These are phyloP conservation scores for Idris sp. DNA, from an alignment of 1,140 invertebrate genomes.

Conservation along the genomic window DNA sequence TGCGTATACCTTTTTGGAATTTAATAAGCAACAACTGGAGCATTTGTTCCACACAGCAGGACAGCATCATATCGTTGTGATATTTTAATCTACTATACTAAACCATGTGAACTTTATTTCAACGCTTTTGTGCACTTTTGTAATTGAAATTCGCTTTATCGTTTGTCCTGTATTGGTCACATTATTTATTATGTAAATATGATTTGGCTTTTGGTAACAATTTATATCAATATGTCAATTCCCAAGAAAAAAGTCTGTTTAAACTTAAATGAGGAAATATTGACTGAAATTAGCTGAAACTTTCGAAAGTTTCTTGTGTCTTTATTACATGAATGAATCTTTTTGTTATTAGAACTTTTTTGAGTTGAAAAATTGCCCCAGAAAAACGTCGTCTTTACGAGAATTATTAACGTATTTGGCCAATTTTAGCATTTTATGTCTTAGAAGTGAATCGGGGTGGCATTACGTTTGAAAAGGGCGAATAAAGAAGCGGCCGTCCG, in stretches of 20 bases:
- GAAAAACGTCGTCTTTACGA: conserved; percentile 3
- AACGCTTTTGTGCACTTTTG: conserved; percentile 21
- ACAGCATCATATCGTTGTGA: conserved; percentile 22
- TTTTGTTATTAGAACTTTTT: background rate
- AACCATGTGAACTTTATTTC: conserved; percentile 37
- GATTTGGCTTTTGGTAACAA: too few relatives aligned
- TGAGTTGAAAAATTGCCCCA: conserved; percentile 8
- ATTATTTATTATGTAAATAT: too few relatives aligned
- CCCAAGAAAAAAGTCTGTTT: too few relatives aligned
- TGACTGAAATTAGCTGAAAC: too few relatives aligned
- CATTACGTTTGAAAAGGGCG: conserved; percentile 71
- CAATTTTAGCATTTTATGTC: conserved; percentile 47
- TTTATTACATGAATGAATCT: background rate
- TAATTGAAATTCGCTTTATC: conserved; percentile 30
- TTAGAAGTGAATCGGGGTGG: conserved; percentile 62
- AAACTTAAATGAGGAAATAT: too few relatives aligned
- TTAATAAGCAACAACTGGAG: conserved; percentile 61
- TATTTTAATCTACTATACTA: conserved; percentile 47
- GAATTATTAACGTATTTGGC: conserved; percentile 25
- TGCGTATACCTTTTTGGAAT: conserved; percentile 56
- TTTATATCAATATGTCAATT: too few relatives aligned
- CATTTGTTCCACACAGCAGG: conserved; percentile 42
- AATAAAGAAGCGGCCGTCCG: conserved; percentile 47
- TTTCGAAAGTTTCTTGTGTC: too few relatives aligned
- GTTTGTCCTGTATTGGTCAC: conserved; percentile 4